phyloP scores from a whole-genome alignment of 2,888 invertebrate species.

The Oscheius onirici region DNA sequence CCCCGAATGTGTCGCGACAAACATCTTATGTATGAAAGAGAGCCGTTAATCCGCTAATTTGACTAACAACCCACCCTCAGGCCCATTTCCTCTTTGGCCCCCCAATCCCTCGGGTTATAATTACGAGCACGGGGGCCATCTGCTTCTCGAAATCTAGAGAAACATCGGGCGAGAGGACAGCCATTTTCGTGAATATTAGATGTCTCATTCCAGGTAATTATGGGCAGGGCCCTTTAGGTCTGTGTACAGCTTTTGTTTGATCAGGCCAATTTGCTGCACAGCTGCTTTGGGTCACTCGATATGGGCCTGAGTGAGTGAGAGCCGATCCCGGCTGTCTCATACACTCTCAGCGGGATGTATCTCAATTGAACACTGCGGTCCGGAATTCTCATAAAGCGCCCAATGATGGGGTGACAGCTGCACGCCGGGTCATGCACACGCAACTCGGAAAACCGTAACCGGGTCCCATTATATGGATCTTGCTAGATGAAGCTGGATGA shows the following conservation, averaged over 20 bases:
- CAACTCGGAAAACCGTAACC: constrained; percentile 4
- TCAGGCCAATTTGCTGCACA: constrained; percentile 21
- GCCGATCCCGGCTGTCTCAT: constrained; percentile 2
- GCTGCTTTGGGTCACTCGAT: constrained; percentile 18
- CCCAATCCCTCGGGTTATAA: not conserved
- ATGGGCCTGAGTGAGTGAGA: not conserved
- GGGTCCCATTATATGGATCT: not conserved
- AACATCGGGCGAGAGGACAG: not conserved
- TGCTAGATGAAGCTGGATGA: too few relatives aligned
- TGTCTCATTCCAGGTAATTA: constrained; percentile 7
- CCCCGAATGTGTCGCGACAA: constrained; percentile 4
- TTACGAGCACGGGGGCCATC: constrained; percentile 10
- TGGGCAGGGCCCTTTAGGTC: not conserved
- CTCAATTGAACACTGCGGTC: not conserved
- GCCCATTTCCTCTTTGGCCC: constrained; percentile 17
- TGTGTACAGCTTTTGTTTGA: constrained; percentile 8
- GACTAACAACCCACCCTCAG: constrained; percentile 27
- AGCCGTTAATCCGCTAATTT: constrained; percentile 34
- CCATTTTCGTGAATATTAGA: constrained; percentile 4
- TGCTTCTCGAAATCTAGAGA: not conserved
- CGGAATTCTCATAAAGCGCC: constrained; percentile 25
- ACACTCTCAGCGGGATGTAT: not conserved
- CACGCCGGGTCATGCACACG: constrained; percentile 6
- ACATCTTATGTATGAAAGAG: constrained; percentile 31
- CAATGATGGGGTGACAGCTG: constrained; percentile 22